A percentile compares a stretch with the other conserved stretches of the same genome.
phyloP scores from a whole-genome alignment of 2,113 vertebrate genomes.

The Turdus rufiventris region DNA sequence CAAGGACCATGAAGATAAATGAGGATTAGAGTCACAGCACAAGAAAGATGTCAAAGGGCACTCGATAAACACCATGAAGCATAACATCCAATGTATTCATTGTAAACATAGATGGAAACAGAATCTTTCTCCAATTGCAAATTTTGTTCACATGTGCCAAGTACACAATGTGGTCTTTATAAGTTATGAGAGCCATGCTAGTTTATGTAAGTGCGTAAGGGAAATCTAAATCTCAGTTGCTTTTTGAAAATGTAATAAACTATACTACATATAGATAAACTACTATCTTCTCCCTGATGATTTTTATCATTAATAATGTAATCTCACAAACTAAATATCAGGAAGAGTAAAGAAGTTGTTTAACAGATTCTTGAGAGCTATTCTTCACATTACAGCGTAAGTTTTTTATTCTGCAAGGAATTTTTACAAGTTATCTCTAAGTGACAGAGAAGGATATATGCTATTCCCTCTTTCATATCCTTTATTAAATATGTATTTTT shows the following conservation, averaged over 20 bases:
- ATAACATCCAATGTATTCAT: background rate
- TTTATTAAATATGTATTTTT: slow-evolving; percentile 52
- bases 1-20: background rate
- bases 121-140: background rate
- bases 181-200: background rate
- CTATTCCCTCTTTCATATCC: slow-evolving; percentile 27
- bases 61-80: background rate
- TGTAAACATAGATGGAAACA: background rate
- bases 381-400: background rate
- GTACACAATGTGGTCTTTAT: background rate
- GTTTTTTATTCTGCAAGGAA: slow-evolving; percentile 43
- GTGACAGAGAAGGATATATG: slow-evolving; percentile 38
- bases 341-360: slow-evolving; percentile 29
- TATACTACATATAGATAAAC: background rate
- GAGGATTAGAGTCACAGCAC: background rate
- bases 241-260: slow-evolving; percentile 17
- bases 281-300: background rate
- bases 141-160: background rate
- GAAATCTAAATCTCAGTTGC: background rate
- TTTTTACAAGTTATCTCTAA: slow-evolving; percentile 38
- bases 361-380: slow-evolving; percentile 30
- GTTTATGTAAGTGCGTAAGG: background rate
- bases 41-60: background rate
- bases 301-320: slow-evolving; percentile 33
- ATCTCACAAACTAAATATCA: slow-evolving; percentile 37